These are phyloP conservation scores for Euspilapteryx auroguttella DNA, from an alignment of 2,888 invertebrate genomes.

Conservation along the genomic window DNA sequence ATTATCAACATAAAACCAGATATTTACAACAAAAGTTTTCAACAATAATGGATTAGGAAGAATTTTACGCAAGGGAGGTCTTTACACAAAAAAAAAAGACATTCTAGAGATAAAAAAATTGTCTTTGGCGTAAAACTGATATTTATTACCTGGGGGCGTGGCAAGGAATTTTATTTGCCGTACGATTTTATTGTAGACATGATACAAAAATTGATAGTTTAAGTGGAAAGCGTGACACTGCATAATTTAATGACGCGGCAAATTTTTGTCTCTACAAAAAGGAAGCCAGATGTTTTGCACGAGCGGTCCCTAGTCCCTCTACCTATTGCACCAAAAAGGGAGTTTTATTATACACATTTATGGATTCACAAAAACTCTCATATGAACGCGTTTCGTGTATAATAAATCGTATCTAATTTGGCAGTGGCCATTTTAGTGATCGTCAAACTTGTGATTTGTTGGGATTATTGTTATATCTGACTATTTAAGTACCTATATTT, in stretches of 20 bases:
- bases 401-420: too few species aligned
- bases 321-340: too few species aligned
- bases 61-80: constrained; percentile 27
- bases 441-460: too few species aligned
- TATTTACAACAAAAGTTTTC: constrained; percentile 15
- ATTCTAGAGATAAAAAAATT: constrained; percentile 8
- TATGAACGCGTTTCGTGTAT: too few species aligned
- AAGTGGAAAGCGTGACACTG: constrained; percentile 45
- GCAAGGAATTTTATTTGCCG: constrained; percentile 46
- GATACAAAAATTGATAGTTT: constrained; percentile 48
- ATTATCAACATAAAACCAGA: constrained; percentile 15
- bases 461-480: too few species aligned
- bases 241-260: constrained; percentile 36
- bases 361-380: too few species aligned
- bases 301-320: too few species aligned
- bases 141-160: constrained; percentile 29
- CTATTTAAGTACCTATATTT: too few species aligned
- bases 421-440: too few species aligned
- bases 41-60: constrained; percentile 14
- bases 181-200: constrained; percentile 42
- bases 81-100: constrained; percentile 5
- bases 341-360: too few species aligned
- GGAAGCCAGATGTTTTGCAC: constrained; percentile 31
- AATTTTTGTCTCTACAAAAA: constrained; percentile 17
- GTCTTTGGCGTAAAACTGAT: constrained; percentile 9